Percentiles rank a stretch among this genome's conserved stretches.
phyloP scores from a whole-genome alignment of 2,888 invertebrate genomes.

The Tethea ocularis region DNA sequence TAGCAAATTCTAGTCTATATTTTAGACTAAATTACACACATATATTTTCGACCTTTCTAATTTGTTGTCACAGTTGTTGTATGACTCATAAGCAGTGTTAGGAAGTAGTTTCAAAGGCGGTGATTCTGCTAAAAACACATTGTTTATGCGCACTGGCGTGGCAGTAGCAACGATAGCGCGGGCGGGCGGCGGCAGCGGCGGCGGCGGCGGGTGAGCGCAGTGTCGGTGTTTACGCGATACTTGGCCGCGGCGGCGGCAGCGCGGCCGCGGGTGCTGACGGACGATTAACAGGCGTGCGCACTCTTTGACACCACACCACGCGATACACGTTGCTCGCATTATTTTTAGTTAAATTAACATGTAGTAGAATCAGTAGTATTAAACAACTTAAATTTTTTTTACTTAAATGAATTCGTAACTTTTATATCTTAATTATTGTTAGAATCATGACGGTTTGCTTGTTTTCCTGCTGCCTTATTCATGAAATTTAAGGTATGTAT shows the following conservation, averaged over 20 bases:
- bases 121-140: conserved; percentile 66
- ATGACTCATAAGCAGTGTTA: neutral
- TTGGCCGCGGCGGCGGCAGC: conserved; percentile 27
- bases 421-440: neutral
- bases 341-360: conserved; percentile 33
- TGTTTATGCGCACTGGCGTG: conserved; percentile 48
- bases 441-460: neutral
- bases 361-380: neutral
- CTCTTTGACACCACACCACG: conserved; percentile 72
- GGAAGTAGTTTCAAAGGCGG: conserved; percentile 37
- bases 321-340: conserved; percentile 53
- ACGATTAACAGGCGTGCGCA: conserved; percentile 66
- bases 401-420: neutral
- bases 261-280: conserved; percentile 58
- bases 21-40: neutral
- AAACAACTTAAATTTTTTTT: neutral
- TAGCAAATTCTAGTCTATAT: conserved; percentile 5
- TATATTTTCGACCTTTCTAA: neutral
- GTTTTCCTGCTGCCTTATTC: neutral
- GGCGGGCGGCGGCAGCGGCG: conserved; percentile 13
- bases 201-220: conserved; percentile 27
- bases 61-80: neutral
- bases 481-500: conserved; percentile 19
- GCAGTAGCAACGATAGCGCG: neutral
- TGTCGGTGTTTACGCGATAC: conserved; percentile 68